A percentile compares a stretch with the other conserved stretches of the same genome.
These are phyloP conservation scores for Panthera tigris DNA, from an alignment of 2,113 vertebrate species.

Conservation along the genomic window DNA sequence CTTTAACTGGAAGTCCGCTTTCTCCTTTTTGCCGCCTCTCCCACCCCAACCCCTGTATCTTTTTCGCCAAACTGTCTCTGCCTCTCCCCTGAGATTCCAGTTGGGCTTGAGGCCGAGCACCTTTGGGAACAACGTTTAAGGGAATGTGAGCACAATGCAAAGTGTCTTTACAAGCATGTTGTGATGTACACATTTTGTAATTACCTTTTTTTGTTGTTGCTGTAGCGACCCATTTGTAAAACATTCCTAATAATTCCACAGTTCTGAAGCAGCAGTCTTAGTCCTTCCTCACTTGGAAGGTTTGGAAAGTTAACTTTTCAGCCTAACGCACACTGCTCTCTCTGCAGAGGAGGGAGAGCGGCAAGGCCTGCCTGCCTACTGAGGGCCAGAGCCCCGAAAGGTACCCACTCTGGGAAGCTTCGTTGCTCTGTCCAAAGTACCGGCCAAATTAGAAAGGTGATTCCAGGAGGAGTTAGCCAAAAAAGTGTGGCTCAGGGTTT, in stretches of 20 bases:
- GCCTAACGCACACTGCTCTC: not conserved
- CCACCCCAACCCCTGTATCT: slow-evolving; percentile 38
- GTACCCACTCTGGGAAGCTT: not conserved
- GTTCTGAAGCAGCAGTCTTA: slow-evolving; percentile 62
- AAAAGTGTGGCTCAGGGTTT: slow-evolving; percentile 65
- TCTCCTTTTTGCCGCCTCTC: slow-evolving; percentile 50
- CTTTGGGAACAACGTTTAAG: slow-evolving; percentile 80
- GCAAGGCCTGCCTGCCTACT: not conserved
- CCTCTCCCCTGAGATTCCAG: slow-evolving; percentile 54
- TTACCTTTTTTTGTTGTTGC: slow-evolving; percentile 68
- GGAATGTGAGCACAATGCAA: slow-evolving; percentile 79
- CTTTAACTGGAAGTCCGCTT: slow-evolving; percentile 80
- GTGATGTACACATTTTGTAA: slow-evolving; percentile 83
- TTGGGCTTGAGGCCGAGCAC: slow-evolving; percentile 74
- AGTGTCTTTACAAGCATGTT: slow-evolving; percentile 80
- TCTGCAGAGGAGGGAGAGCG: slow-evolving; percentile 8
- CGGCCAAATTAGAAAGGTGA: slow-evolving; percentile 31
- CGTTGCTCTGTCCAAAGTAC: not conserved
- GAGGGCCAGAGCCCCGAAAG: slow-evolving; percentile 41
- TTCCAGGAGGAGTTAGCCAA: slow-evolving; percentile 70
- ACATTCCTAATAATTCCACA: slow-evolving; percentile 73
- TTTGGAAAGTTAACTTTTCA: slow-evolving; percentile 38
- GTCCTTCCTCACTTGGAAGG: slow-evolving; percentile 24
- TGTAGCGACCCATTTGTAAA: slow-evolving; percentile 74
- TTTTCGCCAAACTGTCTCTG: slow-evolving; percentile 71